A percentile compares a stretch with the other conserved stretches of the same genome.
Conservation (phyloP, 2,113 vertebrate species). For the Apistogramma diplotaenia region DNA sequence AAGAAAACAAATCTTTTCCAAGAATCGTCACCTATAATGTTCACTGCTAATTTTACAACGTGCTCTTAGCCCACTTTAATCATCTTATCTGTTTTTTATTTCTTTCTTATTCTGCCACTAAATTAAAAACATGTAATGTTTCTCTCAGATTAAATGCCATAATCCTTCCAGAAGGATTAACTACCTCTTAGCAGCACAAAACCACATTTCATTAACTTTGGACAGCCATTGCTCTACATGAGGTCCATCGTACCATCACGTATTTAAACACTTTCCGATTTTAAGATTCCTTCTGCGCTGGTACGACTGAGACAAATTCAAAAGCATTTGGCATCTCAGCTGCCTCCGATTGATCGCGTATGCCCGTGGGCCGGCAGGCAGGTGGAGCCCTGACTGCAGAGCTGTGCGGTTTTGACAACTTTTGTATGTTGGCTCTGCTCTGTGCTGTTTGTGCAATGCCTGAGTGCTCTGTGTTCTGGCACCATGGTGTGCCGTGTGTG, state of each 20-base stretch:
- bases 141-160: slow-evolving; percentile 9
- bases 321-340: not conserved
- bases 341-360: slow-evolving; percentile 20
- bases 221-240: not conserved
- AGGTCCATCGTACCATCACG: not conserved
- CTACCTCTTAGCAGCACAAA: not conserved
- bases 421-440: slow-evolving; percentile 56
- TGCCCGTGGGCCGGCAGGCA: slow-evolving; percentile 17
- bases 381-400: slow-evolving; percentile 43
- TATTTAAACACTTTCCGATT: not conserved
- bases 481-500: slow-evolving; percentile 57
- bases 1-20: too few relatives aligned
- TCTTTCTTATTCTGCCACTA: not conserved
- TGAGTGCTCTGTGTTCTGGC: slow-evolving; percentile 60
- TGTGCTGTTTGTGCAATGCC: slow-evolving; percentile 46
- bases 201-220: not conserved
- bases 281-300: not conserved
- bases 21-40: rapidly evolving
- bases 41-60: not conserved
- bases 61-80: not conserved
- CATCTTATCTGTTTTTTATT: not conserved
- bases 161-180: slow-evolving; percentile 12
- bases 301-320: slow-evolving; percentile 6
- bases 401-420: slow-evolving; percentile 46
- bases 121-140: slow-evolving; percentile 4